These are phyloP conservation scores for western clawed frog (Xenopus tropicalis) DNA, from an alignment of 2,113 vertebrate species.

Conservation along the genomic window UCB_Xtro_10.0 CM004450.2:11990501-11991000, in stretches of 20 bases:
- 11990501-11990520: slow-evolving; percentile 18
- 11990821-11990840: too few species aligned
- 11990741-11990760: slow-evolving; percentile 25
- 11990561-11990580: slow-evolving; percentile 41
- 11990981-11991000: too few species aligned
- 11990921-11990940: too few species aligned
- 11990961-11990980: too few species aligned
- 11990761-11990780: slow-evolving; percentile 37
- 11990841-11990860: too few species aligned
- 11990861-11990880: too few species aligned
- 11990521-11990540: slow-evolving; percentile 31
- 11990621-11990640: neutral
- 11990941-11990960: too few species aligned
- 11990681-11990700: neutral
- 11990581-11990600: slow-evolving; percentile 26
- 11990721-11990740: slow-evolving; percentile 12
- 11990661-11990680: neutral
- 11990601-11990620: slow-evolving; percentile 16
- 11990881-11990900: too few species aligned
- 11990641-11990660: neutral
- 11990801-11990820: too few species aligned
- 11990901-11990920: too few species aligned
- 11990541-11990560: slow-evolving; percentile 34
- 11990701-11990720: slow-evolving; percentile 50
- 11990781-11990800: slow-evolving; percentile 38